Evolutionary conservation across 2,113 vertebrate genomes (phyloP).

Genomic region (Synodontis membranacea): DNA sequence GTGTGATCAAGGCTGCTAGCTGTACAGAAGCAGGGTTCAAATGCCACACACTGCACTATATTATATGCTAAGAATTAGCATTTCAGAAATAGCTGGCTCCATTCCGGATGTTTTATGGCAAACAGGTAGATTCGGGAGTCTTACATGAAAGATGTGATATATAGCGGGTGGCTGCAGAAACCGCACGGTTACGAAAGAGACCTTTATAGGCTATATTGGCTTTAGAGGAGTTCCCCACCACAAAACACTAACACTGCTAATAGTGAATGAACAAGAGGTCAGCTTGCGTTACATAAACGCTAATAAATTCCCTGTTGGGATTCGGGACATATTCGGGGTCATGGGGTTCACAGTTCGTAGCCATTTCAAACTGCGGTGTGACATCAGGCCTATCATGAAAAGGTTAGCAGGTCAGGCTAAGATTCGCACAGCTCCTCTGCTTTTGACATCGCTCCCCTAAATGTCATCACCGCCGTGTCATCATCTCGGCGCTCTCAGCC

Average conservation of each 20-base stretch:
- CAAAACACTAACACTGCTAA: conserved; percentile 35
- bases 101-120: conserved; percentile 29
- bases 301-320: conserved; percentile 1
- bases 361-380: neutral
- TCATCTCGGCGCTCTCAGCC: conserved; percentile 3
- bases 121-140: conserved; percentile 14
- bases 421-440: conserved; percentile 21
- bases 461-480: conserved; percentile 10
- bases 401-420: neutral
- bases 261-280: conserved; percentile 23
- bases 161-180: conserved; percentile 12
- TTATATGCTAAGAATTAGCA: conserved; percentile 21
- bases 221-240: conserved; percentile 27
- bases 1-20: conserved; percentile 54
- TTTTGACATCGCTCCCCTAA: conserved; percentile 5
- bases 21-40: conserved; percentile 2
- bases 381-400: conserved; percentile 2
- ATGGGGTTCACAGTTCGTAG: neutral
- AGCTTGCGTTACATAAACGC: conserved; percentile 12
- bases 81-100: conserved; percentile 18
- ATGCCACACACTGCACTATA: conserved; percentile 24
- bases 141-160: conserved; percentile 29
- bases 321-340: neutral
- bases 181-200: conserved; percentile 9
- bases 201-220: conserved; percentile 20